Evolutionary conservation across 1,140 invertebrate genomes (phyloP).

Genomic region (Thaumatotibia leucotreta): DNA sequence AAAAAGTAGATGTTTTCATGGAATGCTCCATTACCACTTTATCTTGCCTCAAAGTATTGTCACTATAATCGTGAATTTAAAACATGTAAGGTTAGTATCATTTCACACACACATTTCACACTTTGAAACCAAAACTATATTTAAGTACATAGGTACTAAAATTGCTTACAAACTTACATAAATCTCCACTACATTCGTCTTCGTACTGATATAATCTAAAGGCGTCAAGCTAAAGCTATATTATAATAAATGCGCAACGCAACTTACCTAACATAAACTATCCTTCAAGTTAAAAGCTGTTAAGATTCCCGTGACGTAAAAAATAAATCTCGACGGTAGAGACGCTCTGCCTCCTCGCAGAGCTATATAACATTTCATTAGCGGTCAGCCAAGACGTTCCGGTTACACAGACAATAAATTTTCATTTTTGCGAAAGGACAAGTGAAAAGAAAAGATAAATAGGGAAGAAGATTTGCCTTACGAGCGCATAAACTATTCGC

Average conservation of each 20-base stretch:
- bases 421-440: constrained; percentile 59
- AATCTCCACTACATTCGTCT: too few relatives aligned
- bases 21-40: too few relatives aligned
- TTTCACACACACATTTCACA: too few relatives aligned
- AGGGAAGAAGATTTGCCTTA: constrained; percentile 43
- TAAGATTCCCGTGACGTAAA: constrained; percentile 16
- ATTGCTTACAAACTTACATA: too few relatives aligned
- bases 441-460: constrained; percentile 62
- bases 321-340: constrained; percentile 18
- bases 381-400: constrained; percentile 44
- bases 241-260: background rate
- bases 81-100: too few relatives aligned
- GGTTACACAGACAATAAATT: constrained; percentile 58
- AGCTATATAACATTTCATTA: constrained; percentile 55
- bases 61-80: too few relatives aligned
- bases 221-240: background rate
- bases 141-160: too few relatives aligned
- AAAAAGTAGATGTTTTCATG: too few relatives aligned
- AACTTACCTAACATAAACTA: background rate
- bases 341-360: background rate
- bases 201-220: too few relatives aligned
- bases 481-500: constrained; percentile 36
- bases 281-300: constrained; percentile 13
- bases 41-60: too few relatives aligned
- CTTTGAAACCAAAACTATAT: too few relatives aligned